phyloP scores from a whole-genome alignment of 2,113 vertebrate species.

The Siniperca chuatsi region DNA sequence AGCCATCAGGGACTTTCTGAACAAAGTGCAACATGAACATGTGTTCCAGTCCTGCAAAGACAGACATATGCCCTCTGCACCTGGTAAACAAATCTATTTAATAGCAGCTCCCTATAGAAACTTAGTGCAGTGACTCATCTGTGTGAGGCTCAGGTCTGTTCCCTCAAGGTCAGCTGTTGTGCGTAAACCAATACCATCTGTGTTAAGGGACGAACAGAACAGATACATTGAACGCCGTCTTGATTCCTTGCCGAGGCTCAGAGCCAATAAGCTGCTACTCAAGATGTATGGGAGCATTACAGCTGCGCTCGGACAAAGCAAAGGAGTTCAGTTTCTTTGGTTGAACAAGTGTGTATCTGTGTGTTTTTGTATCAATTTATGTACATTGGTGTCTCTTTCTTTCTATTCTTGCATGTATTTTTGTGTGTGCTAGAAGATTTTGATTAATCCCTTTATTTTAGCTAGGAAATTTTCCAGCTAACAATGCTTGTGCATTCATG shows the following conservation, averaged over 20 bases:
- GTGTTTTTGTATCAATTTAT: conserved; percentile 14
- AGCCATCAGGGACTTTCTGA: conserved; percentile 19
- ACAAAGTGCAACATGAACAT: conserved; percentile 53
- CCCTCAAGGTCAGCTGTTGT: conserved; percentile 48
- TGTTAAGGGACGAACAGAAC: conserved; percentile 31
- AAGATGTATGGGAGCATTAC: conserved; percentile 50
- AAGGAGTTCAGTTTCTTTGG: conserved; percentile 22
- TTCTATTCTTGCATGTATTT: neutral
- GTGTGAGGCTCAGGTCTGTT: conserved; percentile 14
- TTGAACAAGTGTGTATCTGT: conserved; percentile 2
- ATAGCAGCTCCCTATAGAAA: conserved; percentile 46
- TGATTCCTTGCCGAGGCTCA: conserved; percentile 23
- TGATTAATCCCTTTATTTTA: conserved; percentile 44
- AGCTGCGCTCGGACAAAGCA: conserved; percentile 5
- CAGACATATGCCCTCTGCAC: conserved; percentile 8
- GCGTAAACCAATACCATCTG: conserved; percentile 35
- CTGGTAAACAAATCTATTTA: conserved; percentile 58
- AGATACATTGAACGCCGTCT: conserved; percentile 8
- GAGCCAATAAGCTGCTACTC: conserved; percentile 52
- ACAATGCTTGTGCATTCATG: conserved; percentile 37
- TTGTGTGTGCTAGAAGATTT: neutral
- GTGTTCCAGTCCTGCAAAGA: conserved; percentile 32
- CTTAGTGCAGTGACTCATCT: conserved; percentile 49
- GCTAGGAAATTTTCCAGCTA: neutral
- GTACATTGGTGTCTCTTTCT: neutral